Percentiles rank a stretch among this genome's conserved stretches.
Evolutionary conservation across 2,888 invertebrate genomes (phyloP).

Genomic region (Hanleya hanleyi): DNA sequence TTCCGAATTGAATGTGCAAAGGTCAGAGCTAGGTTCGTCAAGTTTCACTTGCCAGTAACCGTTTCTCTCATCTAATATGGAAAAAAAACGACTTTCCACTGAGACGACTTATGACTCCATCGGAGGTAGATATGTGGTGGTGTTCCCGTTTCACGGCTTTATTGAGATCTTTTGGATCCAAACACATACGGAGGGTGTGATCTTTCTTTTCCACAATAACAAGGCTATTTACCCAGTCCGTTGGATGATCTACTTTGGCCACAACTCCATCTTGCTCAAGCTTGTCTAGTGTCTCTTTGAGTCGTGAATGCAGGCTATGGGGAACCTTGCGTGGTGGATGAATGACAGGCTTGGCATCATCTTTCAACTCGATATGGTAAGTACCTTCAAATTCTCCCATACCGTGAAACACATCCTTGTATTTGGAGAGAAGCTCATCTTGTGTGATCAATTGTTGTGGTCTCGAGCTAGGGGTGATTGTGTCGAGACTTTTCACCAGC

Average conservation of each 20-base stretch:
- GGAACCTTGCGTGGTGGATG: slow-evolving; percentile 2
- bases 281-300: not conserved
- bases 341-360: not conserved
- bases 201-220: too few species aligned
- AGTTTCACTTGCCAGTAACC: slow-evolving; percentile 39
- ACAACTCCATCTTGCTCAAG: not conserved
- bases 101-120: not conserved
- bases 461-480: not conserved
- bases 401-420: not conserved
- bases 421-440: not conserved
- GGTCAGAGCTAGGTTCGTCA: slow-evolving; percentile 18
- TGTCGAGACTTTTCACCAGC: not conserved
- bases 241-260: not conserved
- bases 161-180: too few species aligned
- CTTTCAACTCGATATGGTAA: not conserved
- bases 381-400: not conserved
- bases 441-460: too few species aligned
- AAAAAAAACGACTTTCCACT: slow-evolving; percentile 31
- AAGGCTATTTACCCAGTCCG: too few species aligned
- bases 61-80: slow-evolving; percentile 34
- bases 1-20: slow-evolving; percentile 39
- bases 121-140: not conserved
- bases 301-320: not conserved
- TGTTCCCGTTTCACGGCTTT: not conserved
- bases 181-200: too few species aligned